Evolutionary conservation across 1,140 invertebrate species (phyloP).

Genomic region (Yoshiicerus persimilis): DNA sequence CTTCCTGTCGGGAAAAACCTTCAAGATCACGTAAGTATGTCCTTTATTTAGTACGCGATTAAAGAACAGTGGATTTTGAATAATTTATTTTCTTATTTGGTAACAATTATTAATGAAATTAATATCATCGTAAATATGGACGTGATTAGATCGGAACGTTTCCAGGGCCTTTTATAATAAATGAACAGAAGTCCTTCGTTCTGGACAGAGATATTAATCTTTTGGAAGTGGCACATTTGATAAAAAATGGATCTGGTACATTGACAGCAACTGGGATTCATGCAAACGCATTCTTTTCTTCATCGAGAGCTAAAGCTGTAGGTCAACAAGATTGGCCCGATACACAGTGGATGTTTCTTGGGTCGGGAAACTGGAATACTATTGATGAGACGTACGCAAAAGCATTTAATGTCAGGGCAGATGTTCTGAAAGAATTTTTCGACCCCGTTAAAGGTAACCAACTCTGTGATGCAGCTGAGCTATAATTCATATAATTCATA

Average conservation of each 20-base stretch:
- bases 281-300: constrained; percentile 47
- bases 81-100: too few species aligned
- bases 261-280: constrained; percentile 44
- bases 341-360: constrained; percentile 48
- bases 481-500: background rate
- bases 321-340: constrained; percentile 47
- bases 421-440: constrained; percentile 46
- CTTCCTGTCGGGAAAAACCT: constrained; percentile 46
- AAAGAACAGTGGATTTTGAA: too few species aligned
- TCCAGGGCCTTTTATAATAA: constrained; percentile 45
- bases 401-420: constrained; percentile 44
- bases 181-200: constrained; percentile 39
- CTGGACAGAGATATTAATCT: constrained; percentile 38
- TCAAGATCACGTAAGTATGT: constrained; percentile 54
- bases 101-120: too few species aligned
- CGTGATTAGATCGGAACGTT: constrained; percentile 39
- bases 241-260: constrained; percentile 42
- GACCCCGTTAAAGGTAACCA: constrained; percentile 40
- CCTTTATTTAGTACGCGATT: too few species aligned
- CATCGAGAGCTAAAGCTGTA: constrained; percentile 32
- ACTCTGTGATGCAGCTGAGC: constrained; percentile 40
- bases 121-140: too few species aligned
- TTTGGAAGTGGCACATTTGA: constrained; percentile 33
- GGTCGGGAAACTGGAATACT: constrained; percentile 26
- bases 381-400: constrained; percentile 8